Base-by-base conservation (phyloP, 2,113 vertebrate species). In the Struthidea cinerea region DNA sequence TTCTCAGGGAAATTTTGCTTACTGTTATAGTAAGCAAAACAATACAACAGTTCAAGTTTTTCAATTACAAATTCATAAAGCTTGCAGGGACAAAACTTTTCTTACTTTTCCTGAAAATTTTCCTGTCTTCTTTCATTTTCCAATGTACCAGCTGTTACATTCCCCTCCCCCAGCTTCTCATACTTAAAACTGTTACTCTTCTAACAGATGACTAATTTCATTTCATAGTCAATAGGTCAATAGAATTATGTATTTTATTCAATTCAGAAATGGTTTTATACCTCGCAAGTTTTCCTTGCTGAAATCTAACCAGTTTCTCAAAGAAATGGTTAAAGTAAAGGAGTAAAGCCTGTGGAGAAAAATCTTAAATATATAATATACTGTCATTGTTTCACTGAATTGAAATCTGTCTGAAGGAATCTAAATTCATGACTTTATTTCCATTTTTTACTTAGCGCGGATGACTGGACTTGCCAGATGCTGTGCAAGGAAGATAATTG, bases 401-500 rank as follows among this genome's bases (percentile, higher is more conserved):
- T 91, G 19, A 85, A 76, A 89, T 91, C 63, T 61, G 17, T 65
- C 42, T 71, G 28, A 90, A 80, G 23, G 52, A 90, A 87, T 93
- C 75, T 68, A 67, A 93, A 80, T 57, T 73, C 35, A 35, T 78
- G 1, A 76, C 28, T 89, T 91, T 87, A 41, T 84, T 90, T 95
- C 39, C 19, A 19, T 69, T 73, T 78, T 83, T 90, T 13, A 77
- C 47, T 84, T 90, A 74, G 37, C 0, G 0, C 52, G 59, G 60
- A 80, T 55, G 79, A 85, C 44, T 88, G 39, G 79, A 56, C 33
- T 90, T 80, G 59, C 68, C 90, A 93, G 84, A 93, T 95, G 92
- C 71, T 90, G 82, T 74, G 52, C 35, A 74, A 92, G 37, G 35
- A 67, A 93, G 71, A 96, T 86, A 96, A 94, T 85, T 42, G 42